Conservation (phyloP, 2,113 vertebrate genomes). For the Pelmatolapia mariae region DNA sequence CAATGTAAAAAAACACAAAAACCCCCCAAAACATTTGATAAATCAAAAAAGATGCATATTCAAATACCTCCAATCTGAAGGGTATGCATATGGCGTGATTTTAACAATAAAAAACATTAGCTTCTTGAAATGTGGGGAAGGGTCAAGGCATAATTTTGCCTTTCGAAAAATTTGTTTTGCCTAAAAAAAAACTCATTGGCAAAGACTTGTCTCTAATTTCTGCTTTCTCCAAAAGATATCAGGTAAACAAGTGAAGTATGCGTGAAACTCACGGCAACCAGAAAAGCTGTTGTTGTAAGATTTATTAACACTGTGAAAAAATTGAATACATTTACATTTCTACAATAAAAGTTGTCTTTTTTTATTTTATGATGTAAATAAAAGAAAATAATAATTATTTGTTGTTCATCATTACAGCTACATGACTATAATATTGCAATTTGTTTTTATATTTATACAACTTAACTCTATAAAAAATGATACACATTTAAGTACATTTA, state of each 20-base stretch:
- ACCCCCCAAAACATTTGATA: accelerated
- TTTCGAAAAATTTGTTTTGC: background rate
- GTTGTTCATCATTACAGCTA: background rate
- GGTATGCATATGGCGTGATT: background rate
- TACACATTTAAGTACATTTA: background rate
- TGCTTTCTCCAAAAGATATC: background rate
- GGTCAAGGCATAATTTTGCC: background rate
- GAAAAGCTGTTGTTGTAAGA: background rate
- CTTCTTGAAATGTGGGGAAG: background rate
- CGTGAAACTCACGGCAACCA: background rate
- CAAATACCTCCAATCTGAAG: background rate
- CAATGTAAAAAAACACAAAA: accelerated
- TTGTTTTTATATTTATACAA: background rate
- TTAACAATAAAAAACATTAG: background rate
- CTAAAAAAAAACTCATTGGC: background rate
- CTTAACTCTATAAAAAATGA: background rate
- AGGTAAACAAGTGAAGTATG: background rate
- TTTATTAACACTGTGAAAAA: background rate
- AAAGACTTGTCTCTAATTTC: background rate
- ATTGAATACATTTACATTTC: background rate
- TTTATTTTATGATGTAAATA: background rate
- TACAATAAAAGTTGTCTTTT: background rate
- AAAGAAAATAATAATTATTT: background rate
- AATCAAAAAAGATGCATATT: background rate
- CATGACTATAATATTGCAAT: background rate